Base-by-base conservation (phyloP, 2,888 invertebrate genomes). In the Nasonovia ribisnigri region DNA sequence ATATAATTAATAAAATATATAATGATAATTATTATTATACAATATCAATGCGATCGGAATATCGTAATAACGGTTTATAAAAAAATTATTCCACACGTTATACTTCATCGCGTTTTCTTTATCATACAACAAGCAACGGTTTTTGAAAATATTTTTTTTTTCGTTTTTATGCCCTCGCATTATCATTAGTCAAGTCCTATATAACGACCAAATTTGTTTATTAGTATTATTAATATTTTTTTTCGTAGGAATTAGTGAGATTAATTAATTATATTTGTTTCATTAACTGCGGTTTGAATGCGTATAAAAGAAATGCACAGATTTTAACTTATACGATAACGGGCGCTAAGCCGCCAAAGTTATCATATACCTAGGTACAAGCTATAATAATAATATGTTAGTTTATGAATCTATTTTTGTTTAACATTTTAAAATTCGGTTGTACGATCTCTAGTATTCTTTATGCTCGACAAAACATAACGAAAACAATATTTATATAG, bases 371-470 rank as follows among this genome's bases (percentile, higher is more conserved):
- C 3, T 77, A 36, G 20, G 77, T 77, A 77, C 36, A 26, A 57
- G 8, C 77, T 77, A 20, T 29, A 60, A 20, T 89, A 57, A 46
- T 46, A 46, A 26, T 87, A 51, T 93, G 46, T 90, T 87, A 92
- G 51, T 92, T 48, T 60, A 67, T 48, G 67, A 92, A 87, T 48
- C 36, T 87, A 87, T 90, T 46, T 93, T 90, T 60, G 67, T 92
- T 92, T 92, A 57, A 51, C 54, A 88, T 92, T 87, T 46, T 51
- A 90, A 90, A 24, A 86, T 90, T 93, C 48, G 84, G 86, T 86
- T 90, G 60, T 86, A 88, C 57, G 93, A 93, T 93, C 93, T 93
- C 93, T 57, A 90, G 84, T 86, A 86, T 90, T 93, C n/a, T 84
- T 90, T 90, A 89, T 90, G 86, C 91, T 91, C 86, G 86, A 92